phyloP scores from a whole-genome alignment of 2,888 invertebrate genomes.

The Caenorhabditis sinica region DNA sequence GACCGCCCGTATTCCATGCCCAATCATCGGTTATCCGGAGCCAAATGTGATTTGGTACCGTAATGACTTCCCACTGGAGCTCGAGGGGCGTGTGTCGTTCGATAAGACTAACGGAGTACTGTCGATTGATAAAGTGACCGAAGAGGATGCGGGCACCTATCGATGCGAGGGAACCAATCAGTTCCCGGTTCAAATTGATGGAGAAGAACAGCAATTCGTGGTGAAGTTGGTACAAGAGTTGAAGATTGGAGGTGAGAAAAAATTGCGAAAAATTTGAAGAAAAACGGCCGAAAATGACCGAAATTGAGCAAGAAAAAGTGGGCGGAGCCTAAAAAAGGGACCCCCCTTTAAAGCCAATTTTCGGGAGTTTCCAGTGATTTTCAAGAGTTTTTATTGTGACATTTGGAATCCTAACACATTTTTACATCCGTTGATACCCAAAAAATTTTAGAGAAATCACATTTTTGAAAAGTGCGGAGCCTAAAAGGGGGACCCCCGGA shows the following conservation, averaged over 20 bases:
- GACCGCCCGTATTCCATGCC: conserved; percentile 72
- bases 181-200: conserved; percentile 72
- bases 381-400: too few species aligned
- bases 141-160: conserved; percentile 74
- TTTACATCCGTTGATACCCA: too few species aligned
- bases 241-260: conserved; percentile 58
- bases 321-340: too few species aligned
- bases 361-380: too few species aligned
- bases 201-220: conserved; percentile 64
- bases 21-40: conserved; percentile 76
- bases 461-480: too few species aligned
- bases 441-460: too few species aligned
- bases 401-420: too few species aligned
- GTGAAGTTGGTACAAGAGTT: conserved; percentile 66
- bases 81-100: conserved; percentile 49
- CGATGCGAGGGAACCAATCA: conserved; percentile 77
- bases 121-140: conserved; percentile 65
- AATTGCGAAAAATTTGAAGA: neutral
- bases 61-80: conserved; percentile 71
- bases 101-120: conserved; percentile 29
- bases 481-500: too few species aligned
- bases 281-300: too few species aligned
- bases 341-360: too few species aligned
- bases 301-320: too few species aligned
- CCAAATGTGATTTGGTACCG: conserved; percentile 78